Evolutionary conservation across 2,888 invertebrate species (phyloP).

Genomic region (Aphidius colemani): DNA sequence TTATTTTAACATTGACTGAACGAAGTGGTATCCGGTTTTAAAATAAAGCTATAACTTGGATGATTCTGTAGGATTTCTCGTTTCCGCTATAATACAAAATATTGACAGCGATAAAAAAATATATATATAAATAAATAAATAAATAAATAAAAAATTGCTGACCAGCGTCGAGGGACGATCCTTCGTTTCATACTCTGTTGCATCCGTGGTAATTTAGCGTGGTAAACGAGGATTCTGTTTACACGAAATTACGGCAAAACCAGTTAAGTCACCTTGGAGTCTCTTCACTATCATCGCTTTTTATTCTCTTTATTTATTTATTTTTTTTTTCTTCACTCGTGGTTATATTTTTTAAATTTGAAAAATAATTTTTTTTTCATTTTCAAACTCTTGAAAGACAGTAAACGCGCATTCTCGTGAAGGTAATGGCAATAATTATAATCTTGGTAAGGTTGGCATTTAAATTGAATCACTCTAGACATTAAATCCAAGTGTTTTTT

Average conservation of each 20-base stretch:
- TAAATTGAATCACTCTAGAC: no score
- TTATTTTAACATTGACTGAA: no score
- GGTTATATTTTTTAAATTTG: neutral
- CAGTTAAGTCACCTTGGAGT: constrained; percentile 34
- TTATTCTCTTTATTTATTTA: constrained; percentile 21
- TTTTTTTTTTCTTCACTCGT: constrained; percentile 8
- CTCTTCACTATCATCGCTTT: constrained; percentile 27
- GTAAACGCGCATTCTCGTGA: constrained; percentile 53
- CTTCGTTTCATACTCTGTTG: constrained; percentile 36
- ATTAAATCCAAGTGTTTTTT: no score
- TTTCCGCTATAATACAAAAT: no score
- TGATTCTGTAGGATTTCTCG: no score
- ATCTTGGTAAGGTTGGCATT: no score
- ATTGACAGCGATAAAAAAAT: no score
- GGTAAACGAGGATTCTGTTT: constrained; percentile 49
- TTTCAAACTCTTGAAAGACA: constrained; percentile 37
- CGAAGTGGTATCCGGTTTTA: no score
- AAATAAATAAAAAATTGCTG: no score
- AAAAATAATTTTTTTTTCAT: constrained; percentile 14
- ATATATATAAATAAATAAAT: no score
- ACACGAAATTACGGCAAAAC: constrained; percentile 47
- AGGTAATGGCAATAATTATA: constrained; percentile 55
- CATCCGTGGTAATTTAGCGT: constrained; percentile 39
- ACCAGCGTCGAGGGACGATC: no score
- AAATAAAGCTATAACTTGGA: no score